Conservation (phyloP, 23 tunicate genomes). For the Trididemnum clinides region DNA sequence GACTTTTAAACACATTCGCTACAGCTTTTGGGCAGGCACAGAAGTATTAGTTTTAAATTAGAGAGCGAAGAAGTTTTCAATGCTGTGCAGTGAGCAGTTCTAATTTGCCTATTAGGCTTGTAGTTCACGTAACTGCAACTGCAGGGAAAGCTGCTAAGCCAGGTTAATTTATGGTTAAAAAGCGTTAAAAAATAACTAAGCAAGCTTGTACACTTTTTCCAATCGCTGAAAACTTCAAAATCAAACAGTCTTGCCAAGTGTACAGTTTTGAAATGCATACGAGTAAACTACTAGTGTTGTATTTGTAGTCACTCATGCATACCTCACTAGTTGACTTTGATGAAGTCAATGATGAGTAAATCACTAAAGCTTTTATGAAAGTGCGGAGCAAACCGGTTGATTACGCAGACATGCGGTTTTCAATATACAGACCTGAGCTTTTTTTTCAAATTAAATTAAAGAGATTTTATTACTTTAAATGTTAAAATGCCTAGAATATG, state of each 20-base stretch:
- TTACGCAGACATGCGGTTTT: neutral
- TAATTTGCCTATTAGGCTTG: too few species aligned
- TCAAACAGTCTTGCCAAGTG: conserved; percentile 2
- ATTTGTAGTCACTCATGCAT: neutral
- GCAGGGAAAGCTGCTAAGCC: too few species aligned
- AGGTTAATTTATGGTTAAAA: too few species aligned
- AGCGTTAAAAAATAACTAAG: neutral
- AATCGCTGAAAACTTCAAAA: conserved; percentile 1
- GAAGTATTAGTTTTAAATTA: too few species aligned
- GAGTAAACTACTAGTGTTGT: neutral
- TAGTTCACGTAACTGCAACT: too few species aligned
- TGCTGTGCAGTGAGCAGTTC: too few species aligned
- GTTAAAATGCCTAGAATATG: conserved; percentile 24
- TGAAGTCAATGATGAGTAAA: neutral
- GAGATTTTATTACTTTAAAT: conserved; percentile 16
- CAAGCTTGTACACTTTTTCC: neutral
- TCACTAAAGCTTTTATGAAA: too few species aligned
- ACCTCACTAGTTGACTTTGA: neutral
- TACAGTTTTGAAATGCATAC: neutral
- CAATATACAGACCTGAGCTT: conserved; percentile 16
- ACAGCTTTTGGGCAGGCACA: too few species aligned
- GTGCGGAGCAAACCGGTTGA: neutral
- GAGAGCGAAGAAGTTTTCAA: too few species aligned
- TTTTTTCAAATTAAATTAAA: neutral
- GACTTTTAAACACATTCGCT: too few species aligned